Conservation (phyloP, 2,113 vertebrate genomes). For the Serilophus lunatus region DNA sequence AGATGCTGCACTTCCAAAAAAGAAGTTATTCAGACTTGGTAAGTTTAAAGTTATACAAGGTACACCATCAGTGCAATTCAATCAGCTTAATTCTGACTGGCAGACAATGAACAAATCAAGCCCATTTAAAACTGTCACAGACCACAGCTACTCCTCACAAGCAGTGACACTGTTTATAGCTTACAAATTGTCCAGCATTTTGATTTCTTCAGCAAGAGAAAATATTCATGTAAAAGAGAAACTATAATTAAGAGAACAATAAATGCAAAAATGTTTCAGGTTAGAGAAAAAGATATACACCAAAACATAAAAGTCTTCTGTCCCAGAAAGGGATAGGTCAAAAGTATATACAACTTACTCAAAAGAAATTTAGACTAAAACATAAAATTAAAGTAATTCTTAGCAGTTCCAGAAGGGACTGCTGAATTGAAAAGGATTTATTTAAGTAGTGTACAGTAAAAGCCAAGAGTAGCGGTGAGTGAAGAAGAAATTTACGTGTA, state of each 20-base stretch:
- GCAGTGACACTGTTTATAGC: background rate
- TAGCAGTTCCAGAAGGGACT: background rate
- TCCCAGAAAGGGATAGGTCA: background rate
- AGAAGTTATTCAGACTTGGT: background rate
- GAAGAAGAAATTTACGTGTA: background rate
- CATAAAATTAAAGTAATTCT: background rate
- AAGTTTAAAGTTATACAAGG: background rate
- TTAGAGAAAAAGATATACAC: background rate
- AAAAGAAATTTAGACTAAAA: background rate
- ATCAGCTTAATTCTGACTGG: background rate
- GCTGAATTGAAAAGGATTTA: background rate
- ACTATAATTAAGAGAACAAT: background rate
- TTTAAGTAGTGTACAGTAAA: background rate
- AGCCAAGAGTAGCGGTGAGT: background rate
- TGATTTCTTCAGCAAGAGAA: background rate
- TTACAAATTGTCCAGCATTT: background rate
- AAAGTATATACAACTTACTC: background rate
- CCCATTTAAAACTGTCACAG: background rate
- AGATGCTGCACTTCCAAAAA: background rate
- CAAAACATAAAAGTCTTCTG: background rate
- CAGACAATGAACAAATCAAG: background rate
- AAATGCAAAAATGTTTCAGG: background rate
- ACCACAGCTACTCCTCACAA: background rate
- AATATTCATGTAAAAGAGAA: background rate
- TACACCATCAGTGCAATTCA: background rate